Evolutionary conservation across 1,140 invertebrate genomes (phyloP), one percentile per base, ranked within the genome.

Genomic region (Plectrocnemia conspersa): DNA sequence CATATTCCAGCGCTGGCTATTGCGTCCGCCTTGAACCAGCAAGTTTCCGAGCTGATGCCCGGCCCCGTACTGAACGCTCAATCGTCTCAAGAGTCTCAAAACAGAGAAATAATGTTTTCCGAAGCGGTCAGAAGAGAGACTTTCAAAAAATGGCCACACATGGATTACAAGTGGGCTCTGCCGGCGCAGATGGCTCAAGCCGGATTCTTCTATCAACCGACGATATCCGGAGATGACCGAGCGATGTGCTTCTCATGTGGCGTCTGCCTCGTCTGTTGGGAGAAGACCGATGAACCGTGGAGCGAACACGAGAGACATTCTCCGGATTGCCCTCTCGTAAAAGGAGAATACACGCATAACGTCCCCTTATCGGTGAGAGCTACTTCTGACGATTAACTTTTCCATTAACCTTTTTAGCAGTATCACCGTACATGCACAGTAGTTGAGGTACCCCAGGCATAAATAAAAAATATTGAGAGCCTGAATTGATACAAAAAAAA

Each of bases 101-200:
- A 85, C 55, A 78, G 83, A 58, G 80, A 81, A 5, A 76, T 86
- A 19, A 95, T 97, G 92, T 92, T 89, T 68, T 93, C 89, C 56
- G 93, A 97, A 74, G 88, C 89, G 1, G 85, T 89, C 36, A 79
- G 93, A 32, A 77, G 89, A 57, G 86, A 92, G 65, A 95, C 93
- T 0, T 97, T 95, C 72, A 83, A 82, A 54, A 84, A 88, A 68
- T 97, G 93, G 93, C 93, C 93, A 32, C 93, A 96, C 67, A 93
- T 93, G 89, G 91, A 93, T 73, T 95, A 95, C 74, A 94, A 93
- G 89, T 96, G 92, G 91, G 92, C 93, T 5, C 70, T 94, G 53
- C 93, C 93, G 1, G 89, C 92, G 57, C 89, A 91, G 70, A 95
- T 97, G 92, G 91, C 93, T 2, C 91, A 95, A 68, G 93, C 92